Evolutionary conservation across 1,140 invertebrate species (phyloP), one percentile per base, ranked within the genome.

Genomic region (Reticulitermes speratus): DNA sequence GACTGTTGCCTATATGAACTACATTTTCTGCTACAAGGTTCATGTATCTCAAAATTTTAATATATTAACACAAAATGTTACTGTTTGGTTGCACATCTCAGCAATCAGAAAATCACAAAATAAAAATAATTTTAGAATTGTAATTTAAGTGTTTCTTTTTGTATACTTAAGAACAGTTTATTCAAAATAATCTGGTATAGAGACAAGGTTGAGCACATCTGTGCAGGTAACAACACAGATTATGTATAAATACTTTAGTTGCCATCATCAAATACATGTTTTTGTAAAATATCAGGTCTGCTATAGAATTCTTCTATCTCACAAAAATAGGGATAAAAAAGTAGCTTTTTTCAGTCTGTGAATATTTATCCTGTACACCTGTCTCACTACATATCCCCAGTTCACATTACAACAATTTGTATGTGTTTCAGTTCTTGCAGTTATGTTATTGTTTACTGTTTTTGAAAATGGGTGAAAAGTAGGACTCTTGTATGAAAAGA

Each of bases 161-260:
- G n/a, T 75, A 75, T 75, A 75, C n/a, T 30, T 75, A 25, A 30
- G 2, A 75, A 75, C 14, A 75, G 19, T 75, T 75, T 75, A 75
- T 75, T 75, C 65, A 30, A 30, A 75, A 30, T 75, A 75, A 75
- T 75, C n/a, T 75, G 65, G n/a, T 75, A 75, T 75, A 75, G 25
- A 30, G 16, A 75, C 19, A 23, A 23, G 19, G 25, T 65, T 65
- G 59, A n/a, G 59, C 59, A 65, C 59, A 65, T 65, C 16, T 65
- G 19, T 65, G 21, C 59, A 65, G 25, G 59, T 19, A 65, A 23
- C 6, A 23, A 65, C 45, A 9, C 19, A 25, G 16, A 19, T 65
- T 23, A 23, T 23, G 7, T 65, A 65, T 19, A n/a, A 21, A 65
- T 65, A n/a, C 59, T 75, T 75, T 75, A n/a, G n/a, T 75, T 75